Evolutionary conservation across 2,888 invertebrate species (phyloP), one percentile per base, ranked within the genome.

Genomic region (Ypsolopha scabrella): DNA sequence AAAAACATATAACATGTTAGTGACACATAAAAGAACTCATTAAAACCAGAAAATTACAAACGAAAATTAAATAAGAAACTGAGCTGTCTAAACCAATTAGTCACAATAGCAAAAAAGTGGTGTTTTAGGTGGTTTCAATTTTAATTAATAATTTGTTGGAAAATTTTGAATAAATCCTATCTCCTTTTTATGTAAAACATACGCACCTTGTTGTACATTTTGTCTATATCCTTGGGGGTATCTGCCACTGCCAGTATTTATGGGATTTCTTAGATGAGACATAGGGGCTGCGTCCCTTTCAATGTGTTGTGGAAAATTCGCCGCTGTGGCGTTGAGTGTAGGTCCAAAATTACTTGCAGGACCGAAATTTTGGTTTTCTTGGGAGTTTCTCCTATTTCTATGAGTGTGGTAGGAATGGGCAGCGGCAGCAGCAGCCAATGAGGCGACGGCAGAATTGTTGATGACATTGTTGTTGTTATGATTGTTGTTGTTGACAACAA

Each of bases 401-500:
- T 85, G 82, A 3, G 82, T 70, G 48, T 86, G 87, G 59, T 86
- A 87, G 66, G 75, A 79, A 52, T 86, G 86, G 0, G 87, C 87
- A 2, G 87, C 87, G 0, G 87, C 87, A 6, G 85, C 86, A 8
- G 86, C 83, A 1, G 87, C 87, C 46, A 87, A 67, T 0, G 87
- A 81, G 1, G 87, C 87, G 10, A 87, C 87, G 49, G 85, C 79
- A 55, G 87, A 83, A 68, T 87, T 81, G 71, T 88, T 87, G 58
- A 87, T 76, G 34, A 87, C 82, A 54, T 87, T 86, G 67, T 87
- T 81, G 75, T 88, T 81, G 72, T 85, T 79, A 65, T 87, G 80
- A 62, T 87, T 82, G 72, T 87, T 81, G 79, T 87, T 87, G 68
- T 85, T 87, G 50, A 82, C 88, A 57, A 86, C 87, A 65, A 85